These are phyloP conservation scores for Habropoda laboriosa DNA, from an alignment of 1,140 invertebrate genomes.

Conservation along the genomic window DNA sequence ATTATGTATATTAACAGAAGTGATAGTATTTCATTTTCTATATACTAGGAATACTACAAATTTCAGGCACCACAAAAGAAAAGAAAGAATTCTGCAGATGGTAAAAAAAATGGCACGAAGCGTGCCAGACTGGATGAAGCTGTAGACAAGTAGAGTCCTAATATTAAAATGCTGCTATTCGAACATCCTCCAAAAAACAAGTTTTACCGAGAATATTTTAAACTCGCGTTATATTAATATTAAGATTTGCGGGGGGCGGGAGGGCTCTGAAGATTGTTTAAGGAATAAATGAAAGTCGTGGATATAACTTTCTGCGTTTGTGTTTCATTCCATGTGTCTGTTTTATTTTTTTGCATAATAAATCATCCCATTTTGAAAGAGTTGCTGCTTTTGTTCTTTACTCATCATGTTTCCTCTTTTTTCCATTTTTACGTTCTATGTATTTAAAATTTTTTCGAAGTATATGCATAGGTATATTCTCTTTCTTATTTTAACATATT, in stretches of 20 bases:
- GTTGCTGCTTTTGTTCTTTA: conserved; percentile 69
- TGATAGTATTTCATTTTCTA: conserved; percentile 55
- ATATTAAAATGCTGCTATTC: conserved; percentile 48
- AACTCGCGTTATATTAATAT: conserved; percentile 42
- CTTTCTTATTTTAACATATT: conserved; percentile 42
- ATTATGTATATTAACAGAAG: conserved; percentile 57
- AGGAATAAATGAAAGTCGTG: conserved; percentile 48
- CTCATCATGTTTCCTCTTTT: conserved; percentile 61
- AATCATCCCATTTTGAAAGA: conserved; percentile 70
- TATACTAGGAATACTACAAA: conserved; percentile 77
- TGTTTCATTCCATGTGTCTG: conserved; percentile 58
- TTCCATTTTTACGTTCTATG: conserved; percentile 40
- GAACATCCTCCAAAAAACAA: conserved; percentile 46
- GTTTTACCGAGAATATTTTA: conserved; percentile 48
- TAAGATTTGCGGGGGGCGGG: conserved; percentile 14
- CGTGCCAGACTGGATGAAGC: conserved; percentile 79
- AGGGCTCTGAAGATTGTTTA: conserved; percentile 30
- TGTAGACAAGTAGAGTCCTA: conserved; percentile 76
- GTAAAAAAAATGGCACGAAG: conserved; percentile 82
- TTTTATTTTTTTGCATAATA: conserved; percentile 74
- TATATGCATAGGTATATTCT: conserved; percentile 11
- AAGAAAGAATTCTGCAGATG: conserved; percentile 79
- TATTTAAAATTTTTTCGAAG: not conserved
- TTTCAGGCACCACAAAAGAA: conserved; percentile 82
- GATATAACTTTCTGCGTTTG: conserved; percentile 54